Evolutionary conservation across 2,888 invertebrate genomes (phyloP).

Genomic region (Galerucella calmariensis): DNA sequence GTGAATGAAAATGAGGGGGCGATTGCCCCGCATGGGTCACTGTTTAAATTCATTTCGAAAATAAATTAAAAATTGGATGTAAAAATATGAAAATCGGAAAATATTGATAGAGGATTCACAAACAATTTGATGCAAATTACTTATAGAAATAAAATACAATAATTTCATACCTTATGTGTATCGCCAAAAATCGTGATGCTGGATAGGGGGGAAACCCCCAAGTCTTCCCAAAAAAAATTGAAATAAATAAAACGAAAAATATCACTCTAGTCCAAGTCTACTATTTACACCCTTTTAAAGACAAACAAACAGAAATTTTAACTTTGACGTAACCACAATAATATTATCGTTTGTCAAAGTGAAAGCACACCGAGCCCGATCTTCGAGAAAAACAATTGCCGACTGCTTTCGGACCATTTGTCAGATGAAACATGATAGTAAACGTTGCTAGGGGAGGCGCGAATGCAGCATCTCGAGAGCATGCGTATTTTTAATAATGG

Average conservation of each 20-base stretch:
- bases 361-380: constrained; percentile 40
- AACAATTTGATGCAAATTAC: too few species aligned
- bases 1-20: too few species aligned
- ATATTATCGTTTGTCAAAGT: constrained; percentile 22
- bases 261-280: too few species aligned
- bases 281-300: not conserved
- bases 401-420: constrained; percentile 47
- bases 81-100: too few species aligned
- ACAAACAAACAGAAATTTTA: not conserved
- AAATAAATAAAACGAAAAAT: not conserved
- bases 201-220: constrained; percentile 59
- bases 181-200: constrained; percentile 66
- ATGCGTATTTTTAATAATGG: constrained; percentile 42
- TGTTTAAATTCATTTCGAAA: too few species aligned
- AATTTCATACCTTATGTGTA: constrained; percentile 62
- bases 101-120: too few species aligned
- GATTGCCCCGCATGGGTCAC: too few species aligned
- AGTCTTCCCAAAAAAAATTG: constrained; percentile 36
- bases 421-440: constrained; percentile 46
- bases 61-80: too few species aligned
- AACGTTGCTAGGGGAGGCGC: constrained; percentile 64
- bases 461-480: constrained; percentile 45
- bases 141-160: too few species aligned
- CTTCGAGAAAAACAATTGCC: constrained; percentile 45
- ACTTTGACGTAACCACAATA: constrained; percentile 7